These are phyloP conservation scores for Cryptophagus acutangulus DNA, from an alignment of 2,888 invertebrate genomes.

Conservation along the genomic window DNA sequence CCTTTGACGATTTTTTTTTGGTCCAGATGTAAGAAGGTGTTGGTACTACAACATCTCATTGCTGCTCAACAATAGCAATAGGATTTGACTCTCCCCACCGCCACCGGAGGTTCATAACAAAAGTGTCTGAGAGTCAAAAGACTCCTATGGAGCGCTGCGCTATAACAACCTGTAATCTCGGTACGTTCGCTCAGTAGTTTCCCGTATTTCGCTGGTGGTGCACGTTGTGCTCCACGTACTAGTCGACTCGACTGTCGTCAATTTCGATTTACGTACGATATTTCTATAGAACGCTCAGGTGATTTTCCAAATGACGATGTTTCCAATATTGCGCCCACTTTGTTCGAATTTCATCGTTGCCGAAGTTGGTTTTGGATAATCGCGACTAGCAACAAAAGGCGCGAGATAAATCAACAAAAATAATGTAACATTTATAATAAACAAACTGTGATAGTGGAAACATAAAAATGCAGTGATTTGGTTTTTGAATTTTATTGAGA, in stretches of 20 bases:
- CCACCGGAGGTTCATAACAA: too few species aligned
- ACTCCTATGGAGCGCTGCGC: conserved; percentile 39
- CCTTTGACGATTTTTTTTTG: too few species aligned
- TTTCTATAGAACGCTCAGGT: conserved; percentile 12
- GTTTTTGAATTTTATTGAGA: too few species aligned
- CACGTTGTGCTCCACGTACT: too few species aligned
- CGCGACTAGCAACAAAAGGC: too few species aligned
- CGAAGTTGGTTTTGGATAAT: conserved; percentile 25
- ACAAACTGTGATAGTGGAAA: background rate
- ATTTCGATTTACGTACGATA: too few species aligned
- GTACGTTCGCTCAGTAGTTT: conserved; percentile 32
- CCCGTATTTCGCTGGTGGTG: conserved; percentile 1
- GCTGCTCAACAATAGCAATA: conserved; percentile 40
- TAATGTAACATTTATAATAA: too few species aligned
- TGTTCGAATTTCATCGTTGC: conserved; percentile 20
- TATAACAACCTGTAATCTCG: conserved; percentile 48
- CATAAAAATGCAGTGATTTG: background rate
- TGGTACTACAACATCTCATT: too few species aligned
- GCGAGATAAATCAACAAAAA: too few species aligned
- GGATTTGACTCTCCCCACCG: conserved; percentile 30
- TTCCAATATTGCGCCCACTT: conserved; percentile 26
- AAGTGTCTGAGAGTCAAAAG: conserved; percentile 32
- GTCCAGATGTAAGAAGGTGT: too few species aligned
- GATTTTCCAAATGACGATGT: conserved; percentile 30
- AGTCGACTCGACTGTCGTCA: too few species aligned